Conservation (phyloP, 2,888 invertebrate genomes). For the Polydrusus cervinus region DNA sequence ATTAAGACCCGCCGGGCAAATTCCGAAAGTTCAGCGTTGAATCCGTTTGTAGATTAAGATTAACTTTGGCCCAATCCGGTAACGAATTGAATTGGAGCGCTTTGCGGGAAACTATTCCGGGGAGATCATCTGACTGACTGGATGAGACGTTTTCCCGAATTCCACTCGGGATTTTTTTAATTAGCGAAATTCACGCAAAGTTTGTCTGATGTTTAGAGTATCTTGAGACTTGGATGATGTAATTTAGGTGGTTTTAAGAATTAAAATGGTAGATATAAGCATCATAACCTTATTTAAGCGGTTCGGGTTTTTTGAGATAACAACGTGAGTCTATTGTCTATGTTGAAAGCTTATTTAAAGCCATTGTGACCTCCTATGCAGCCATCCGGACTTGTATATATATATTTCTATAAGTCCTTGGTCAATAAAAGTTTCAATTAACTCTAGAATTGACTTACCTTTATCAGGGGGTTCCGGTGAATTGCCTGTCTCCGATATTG, state of each 20-base stretch:
- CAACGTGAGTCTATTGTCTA: no score
- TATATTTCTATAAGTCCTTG: no score
- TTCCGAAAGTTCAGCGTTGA: constrained; percentile 31
- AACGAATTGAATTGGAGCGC: constrained; percentile 33
- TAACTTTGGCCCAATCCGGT: constrained; percentile 33
- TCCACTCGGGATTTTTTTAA: constrained; percentile 26
- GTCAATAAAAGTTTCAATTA: no score
- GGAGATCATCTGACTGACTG: constrained; percentile 29
- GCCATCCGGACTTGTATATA: no score
- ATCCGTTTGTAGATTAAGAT: constrained; percentile 33
- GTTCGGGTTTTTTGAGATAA: no score
- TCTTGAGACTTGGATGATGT: constrained; percentile 16
- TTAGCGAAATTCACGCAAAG: constrained; percentile 16
- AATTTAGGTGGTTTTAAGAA: constrained; percentile 1
- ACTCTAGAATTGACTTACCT: constrained; percentile 61
- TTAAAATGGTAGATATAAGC: neutral
- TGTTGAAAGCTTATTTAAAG: no score
- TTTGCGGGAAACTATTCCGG: constrained; percentile 35
- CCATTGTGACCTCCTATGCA: no score
- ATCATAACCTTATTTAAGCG: no score
- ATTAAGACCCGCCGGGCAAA: constrained; percentile 31
- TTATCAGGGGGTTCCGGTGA: constrained; percentile 66
- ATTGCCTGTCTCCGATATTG: constrained; percentile 60
- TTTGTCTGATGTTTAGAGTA: constrained; percentile 14
- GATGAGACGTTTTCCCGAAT: constrained; percentile 24